Evolutionary conservation across 1,140 invertebrate genomes (phyloP), one percentile per base, ranked within the genome.

Genomic region (Drosophila azteca): DNA sequence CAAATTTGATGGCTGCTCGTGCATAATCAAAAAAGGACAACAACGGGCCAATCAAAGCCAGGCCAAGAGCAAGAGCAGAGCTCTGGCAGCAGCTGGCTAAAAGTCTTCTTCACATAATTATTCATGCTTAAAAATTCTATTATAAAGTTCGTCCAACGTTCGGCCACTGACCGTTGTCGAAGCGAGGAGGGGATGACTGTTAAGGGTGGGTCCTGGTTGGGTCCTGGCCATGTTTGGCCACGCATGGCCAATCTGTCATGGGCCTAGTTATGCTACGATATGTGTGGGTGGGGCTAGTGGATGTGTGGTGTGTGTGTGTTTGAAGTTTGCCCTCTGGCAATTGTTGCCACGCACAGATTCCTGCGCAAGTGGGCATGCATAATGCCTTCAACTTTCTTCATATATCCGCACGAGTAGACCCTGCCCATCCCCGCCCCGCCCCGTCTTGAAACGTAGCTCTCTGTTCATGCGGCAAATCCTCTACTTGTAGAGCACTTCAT

Each of bases 101-200:
- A 55, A 62, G 48, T 65, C 74, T 73, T 49, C 57, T 77, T 64
- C 61, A 73, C 68, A 85, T 85, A 85, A 85, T 85, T 85, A 85
- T 85, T 85, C 69, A 85, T 87, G 81, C 73, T 67, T 74, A 63
- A 73, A 85, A 85, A 85, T 85, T 85, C 65, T 85, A 85, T 87
- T 79, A 87, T 60, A 72, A 87, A 87, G 74, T 87, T 85, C 78
- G 54, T 44, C 55, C 64, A 35, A 46, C 24, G 6, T 6, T 29
- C 41, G 58, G 63, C 50, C 67, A 67, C 60, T 53, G 63, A 59
- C 65, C 68, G 50, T 43, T 55, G 26, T 35, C 4, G n/a, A 29
- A 17, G 39, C 1, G 5, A 15, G 43, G n/a, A 35, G 5, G 13
- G 13, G 17, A 43, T 48, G 39, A 29, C 20, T 29, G 44, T 8